Conservation (phyloP, 2,797 vertebrate genomes). For the Myripristis murdjan region DNA sequence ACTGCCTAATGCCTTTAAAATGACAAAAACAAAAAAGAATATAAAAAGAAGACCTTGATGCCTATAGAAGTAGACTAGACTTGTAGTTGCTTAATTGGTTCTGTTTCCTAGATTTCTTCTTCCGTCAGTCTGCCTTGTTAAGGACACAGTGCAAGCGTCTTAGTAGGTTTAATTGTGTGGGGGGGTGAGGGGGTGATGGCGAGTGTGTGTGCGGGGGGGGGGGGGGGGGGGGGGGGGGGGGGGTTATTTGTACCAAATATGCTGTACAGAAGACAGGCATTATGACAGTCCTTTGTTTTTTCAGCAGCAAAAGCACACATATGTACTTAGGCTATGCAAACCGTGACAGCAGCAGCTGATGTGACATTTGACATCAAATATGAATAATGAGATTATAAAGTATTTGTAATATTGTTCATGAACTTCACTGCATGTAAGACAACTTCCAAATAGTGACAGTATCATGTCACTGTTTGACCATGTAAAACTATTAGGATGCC, state of each 20-base stretch:
- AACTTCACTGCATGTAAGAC: constrained; percentile 57
- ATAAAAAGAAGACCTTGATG: constrained; percentile 89
- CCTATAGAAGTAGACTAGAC: constrained; percentile 93
- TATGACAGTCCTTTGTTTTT: constrained; percentile 80
- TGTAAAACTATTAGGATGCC: constrained; percentile 83
- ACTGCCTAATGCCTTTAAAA: constrained; percentile 94
- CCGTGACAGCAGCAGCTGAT: constrained; percentile 76
- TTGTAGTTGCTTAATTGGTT: constrained; percentile 82
- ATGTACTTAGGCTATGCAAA: constrained; percentile 92
- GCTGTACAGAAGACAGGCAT: constrained; percentile 79
- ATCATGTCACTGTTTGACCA: constrained; percentile 70
- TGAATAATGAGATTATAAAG: constrained; percentile 57
- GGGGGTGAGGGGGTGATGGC: constrained; percentile 31
- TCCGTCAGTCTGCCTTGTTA: constrained; percentile 88
- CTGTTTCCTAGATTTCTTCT: constrained; percentile 76
- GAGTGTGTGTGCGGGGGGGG: constrained; percentile 55
- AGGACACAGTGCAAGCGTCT: constrained; percentile 88
- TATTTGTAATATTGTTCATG: constrained; percentile 57
- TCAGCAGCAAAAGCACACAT: constrained; percentile 87
- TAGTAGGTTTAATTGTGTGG: constrained; percentile 66
- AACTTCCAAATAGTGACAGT: constrained; percentile 63
- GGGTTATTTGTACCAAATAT: constrained; percentile 77
- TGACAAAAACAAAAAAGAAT: constrained; percentile 51
- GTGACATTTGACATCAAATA: constrained; percentile 69
- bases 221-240: no score